A percentile compares a stretch with the other conserved stretches of the same genome.
phyloP scores from a whole-genome alignment of 2,888 invertebrate species.

The Eristalinus sepulchralis region DNA sequence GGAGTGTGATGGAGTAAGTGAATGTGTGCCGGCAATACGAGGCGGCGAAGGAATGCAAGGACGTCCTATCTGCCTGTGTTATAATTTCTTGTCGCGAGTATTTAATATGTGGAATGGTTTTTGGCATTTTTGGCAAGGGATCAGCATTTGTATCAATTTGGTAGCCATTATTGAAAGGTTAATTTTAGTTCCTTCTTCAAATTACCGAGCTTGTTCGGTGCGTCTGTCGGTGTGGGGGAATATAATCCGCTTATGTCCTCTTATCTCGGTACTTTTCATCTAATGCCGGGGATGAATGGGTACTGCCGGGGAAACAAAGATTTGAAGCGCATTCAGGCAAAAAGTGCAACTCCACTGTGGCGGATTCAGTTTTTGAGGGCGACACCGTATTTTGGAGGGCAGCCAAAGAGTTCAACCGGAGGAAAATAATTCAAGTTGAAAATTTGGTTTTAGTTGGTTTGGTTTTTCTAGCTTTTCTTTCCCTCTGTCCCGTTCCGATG shows the following conservation, averaged over 20 bases:
- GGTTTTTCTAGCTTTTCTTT: not conserved
- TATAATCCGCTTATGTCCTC: conserved; percentile 60
- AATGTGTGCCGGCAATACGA: conserved; percentile 39
- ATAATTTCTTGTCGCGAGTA: conserved; percentile 70
- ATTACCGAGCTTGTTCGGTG: not conserved
- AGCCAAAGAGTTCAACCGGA: conserved; percentile 45
- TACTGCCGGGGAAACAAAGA: conserved; percentile 32
- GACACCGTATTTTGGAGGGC: conserved; percentile 30
- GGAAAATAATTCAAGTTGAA: conserved; percentile 33
- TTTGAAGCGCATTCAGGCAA: conserved; percentile 1
- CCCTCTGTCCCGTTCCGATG: not conserved
- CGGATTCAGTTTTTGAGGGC: conserved; percentile 25
- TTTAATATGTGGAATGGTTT: conserved; percentile 71
- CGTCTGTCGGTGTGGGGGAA: not conserved
- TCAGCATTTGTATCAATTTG: conserved; percentile 70
- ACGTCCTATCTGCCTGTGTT: conserved; percentile 59
- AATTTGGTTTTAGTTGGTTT: conserved; percentile 1
- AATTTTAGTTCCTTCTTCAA: conserved; percentile 65
- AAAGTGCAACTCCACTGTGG: conserved; percentile 46
- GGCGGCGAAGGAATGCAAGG: conserved; percentile 45
- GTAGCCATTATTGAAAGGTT: conserved; percentile 70
- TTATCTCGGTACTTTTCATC: conserved; percentile 55
- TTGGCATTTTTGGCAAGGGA: conserved; percentile 68
- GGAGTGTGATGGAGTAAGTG: conserved; percentile 53
- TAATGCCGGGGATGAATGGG: conserved; percentile 36